phyloP scores from a whole-genome alignment of 1,140 invertebrate species.

The Platyscapa corneri region DNA sequence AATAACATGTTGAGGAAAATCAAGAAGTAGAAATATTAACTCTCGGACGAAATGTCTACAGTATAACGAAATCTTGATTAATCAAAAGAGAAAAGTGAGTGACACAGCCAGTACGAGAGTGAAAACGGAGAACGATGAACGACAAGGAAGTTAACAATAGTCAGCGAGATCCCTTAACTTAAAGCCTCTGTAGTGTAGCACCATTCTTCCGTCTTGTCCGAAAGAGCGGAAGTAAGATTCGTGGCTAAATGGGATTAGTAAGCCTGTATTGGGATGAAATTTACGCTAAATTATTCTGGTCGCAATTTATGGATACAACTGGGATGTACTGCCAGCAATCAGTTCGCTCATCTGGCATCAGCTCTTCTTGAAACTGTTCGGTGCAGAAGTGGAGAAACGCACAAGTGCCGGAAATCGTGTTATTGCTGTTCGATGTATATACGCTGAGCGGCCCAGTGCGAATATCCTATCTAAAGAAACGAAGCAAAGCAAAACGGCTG shows the following conservation, averaged over 20 bases:
- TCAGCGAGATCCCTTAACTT: background rate
- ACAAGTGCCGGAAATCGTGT: constrained; percentile 22
- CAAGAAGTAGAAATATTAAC: too few species aligned
- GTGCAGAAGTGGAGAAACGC: background rate
- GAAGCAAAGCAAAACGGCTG: background rate
- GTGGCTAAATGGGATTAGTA: constrained; percentile 27
- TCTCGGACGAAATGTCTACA: too few species aligned
- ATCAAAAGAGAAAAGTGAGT: background rate
- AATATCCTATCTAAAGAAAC: background rate
- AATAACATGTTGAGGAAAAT: too few species aligned
- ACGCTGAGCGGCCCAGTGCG: background rate
- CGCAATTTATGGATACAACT: background rate
- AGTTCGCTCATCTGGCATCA: constrained; percentile 2
- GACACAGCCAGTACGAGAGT: background rate
- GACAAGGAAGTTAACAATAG: background rate
- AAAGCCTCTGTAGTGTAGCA: background rate
- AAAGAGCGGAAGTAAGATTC: background rate
- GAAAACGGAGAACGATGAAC: background rate
- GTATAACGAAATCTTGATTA: too few species aligned
- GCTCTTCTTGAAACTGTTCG: background rate
- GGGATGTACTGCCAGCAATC: constrained; percentile 3
- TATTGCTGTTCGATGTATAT: background rate
- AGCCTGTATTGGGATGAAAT: background rate
- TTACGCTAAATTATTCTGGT: background rate
- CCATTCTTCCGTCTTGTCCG: background rate